Evolutionary conservation across 2,113 vertebrate genomes (phyloP).

Genomic region (Penelope pileata): DNA sequence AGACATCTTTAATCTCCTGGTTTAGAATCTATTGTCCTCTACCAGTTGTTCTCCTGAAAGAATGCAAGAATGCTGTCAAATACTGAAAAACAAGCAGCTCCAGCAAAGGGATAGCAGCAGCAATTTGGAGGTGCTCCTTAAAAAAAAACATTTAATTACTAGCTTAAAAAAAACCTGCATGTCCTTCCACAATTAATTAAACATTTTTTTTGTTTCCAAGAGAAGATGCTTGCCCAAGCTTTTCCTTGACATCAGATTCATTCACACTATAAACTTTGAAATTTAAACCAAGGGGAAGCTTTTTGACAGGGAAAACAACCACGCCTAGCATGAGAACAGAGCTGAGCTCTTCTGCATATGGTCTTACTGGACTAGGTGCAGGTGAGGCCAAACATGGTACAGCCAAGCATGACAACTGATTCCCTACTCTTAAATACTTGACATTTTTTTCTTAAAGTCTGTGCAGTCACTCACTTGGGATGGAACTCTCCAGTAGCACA

Average conservation of each 20-base stretch:
- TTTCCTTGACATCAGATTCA: background rate
- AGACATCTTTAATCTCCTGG: constrained; percentile 51
- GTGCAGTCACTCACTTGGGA: background rate
- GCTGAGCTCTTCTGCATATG: background rate
- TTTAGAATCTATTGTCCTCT: constrained; percentile 44
- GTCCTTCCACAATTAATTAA: background rate
- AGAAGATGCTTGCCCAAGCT: background rate
- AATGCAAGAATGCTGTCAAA: background rate
- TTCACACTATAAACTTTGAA: background rate
- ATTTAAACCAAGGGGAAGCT: fast-evolving
- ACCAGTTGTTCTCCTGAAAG: constrained; percentile 12
- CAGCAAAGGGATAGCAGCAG: background rate
- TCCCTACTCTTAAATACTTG: background rate
- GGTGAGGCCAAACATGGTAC: background rate
- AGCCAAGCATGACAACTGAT: background rate
- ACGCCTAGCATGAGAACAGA: background rate
- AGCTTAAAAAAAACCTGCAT: background rate
- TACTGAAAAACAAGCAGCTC: background rate
- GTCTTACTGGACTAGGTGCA: background rate
- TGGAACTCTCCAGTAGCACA: background rate
- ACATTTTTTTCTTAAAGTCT: background rate
- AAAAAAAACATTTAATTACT: constrained; percentile 7
- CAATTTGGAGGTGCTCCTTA: background rate
- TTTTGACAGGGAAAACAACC: background rate
- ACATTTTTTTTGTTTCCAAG: background rate